These are phyloP conservation scores for Grantiella picta DNA, from an alignment of 2,113 vertebrate species.

Conservation along the genomic window DNA sequence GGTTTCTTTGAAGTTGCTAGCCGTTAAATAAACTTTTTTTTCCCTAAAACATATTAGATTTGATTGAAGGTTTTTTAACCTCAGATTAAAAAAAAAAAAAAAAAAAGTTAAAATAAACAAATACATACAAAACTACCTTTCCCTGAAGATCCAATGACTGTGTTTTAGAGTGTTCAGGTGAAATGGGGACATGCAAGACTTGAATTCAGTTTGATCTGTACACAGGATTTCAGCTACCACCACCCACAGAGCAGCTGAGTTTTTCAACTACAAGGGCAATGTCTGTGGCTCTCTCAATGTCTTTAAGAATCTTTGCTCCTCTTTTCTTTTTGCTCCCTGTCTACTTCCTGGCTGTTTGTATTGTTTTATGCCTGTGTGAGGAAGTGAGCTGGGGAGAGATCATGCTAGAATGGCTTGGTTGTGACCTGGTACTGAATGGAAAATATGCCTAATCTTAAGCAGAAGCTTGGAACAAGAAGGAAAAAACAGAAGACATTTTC, in stretches of 20 bases:
- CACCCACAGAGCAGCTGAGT: accelerated
- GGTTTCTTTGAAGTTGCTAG: not conserved
- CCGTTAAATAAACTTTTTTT: not conserved
- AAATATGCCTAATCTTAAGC: not conserved
- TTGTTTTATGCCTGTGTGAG: not conserved
- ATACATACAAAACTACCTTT: not conserved
- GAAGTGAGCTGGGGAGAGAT: not conserved
- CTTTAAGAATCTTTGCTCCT: not conserved
- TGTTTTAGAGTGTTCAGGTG: not conserved
- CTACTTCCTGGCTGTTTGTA: accelerated
- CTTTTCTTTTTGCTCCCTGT: not conserved
- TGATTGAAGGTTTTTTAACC: not conserved
- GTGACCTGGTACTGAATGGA: not conserved
- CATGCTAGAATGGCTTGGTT: not conserved
- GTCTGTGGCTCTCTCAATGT: not conserved
- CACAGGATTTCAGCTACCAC: not conserved
- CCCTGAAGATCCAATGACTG: not conserved
- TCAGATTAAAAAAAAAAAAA: not conserved
- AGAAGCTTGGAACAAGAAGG: not conserved
- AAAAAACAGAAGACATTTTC: not conserved
- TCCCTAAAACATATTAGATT: not conserved
- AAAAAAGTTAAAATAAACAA: not conserved
- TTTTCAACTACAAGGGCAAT: not conserved
- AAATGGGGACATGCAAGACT: not conserved
- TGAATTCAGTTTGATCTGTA: not conserved